A percentile compares a stretch with the other conserved stretches of the same genome.
Conservation (phyloP, 2,113 vertebrate genomes). For the Lycocorax pyrrhopterus region DNA sequence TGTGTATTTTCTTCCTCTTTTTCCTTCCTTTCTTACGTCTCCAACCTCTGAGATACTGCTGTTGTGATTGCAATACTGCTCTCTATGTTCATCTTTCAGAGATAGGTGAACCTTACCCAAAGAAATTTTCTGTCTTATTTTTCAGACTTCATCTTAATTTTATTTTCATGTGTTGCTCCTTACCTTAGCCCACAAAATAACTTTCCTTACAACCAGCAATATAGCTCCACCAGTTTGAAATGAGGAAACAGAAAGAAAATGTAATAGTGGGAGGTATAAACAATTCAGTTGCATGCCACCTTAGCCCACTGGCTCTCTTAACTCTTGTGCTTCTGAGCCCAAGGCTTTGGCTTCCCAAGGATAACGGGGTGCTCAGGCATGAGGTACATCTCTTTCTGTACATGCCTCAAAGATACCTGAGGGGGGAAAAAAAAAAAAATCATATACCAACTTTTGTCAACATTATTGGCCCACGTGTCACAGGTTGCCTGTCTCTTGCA, state of each 20-base stretch:
- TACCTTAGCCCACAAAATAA: neutral
- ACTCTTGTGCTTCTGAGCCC: neutral
- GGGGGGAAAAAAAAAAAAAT: neutral
- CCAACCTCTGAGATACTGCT: neutral
- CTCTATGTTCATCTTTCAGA: neutral
- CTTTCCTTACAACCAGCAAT: neutral
- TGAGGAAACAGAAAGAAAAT: neutral
- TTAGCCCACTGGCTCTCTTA: neutral
- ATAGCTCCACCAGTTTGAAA: neutral
- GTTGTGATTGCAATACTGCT: neutral
- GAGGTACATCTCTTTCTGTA: neutral
- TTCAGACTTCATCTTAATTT: neutral
- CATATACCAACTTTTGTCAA: neutral
- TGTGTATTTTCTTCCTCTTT: neutral
- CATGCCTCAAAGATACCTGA: neutral
- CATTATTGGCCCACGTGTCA: rapidly evolving
- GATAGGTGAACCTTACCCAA: neutral
- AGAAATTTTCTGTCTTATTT: neutral
- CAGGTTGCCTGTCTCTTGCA: neutral
- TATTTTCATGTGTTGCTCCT: neutral
- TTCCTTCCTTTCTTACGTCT: neutral
- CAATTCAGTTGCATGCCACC: neutral
- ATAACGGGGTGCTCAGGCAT: neutral
- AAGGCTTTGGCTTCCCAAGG: neutral
- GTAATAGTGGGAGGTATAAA: neutral